Evolutionary conservation across 2,797 vertebrate genomes (phyloP).

Genomic region (Helicolenus hilgendorfi): DNA sequence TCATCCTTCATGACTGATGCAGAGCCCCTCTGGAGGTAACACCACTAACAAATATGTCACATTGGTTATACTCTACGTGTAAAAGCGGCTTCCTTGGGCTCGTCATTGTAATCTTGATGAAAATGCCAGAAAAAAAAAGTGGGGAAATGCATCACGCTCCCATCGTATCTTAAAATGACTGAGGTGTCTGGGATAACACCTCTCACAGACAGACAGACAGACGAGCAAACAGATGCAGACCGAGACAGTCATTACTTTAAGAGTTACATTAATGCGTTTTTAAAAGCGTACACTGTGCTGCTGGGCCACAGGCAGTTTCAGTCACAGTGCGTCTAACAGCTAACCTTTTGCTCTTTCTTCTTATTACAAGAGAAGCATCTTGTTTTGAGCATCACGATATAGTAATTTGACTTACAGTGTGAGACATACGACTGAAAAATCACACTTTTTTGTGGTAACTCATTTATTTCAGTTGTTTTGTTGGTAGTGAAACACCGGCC

Average conservation of each 20-base stretch:
- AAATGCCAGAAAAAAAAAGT: conserved; percentile 22
- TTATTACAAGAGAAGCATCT: not conserved
- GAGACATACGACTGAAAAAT: not conserved
- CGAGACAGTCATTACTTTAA: not conserved
- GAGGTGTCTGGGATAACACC: not conserved
- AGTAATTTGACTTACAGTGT: not conserved
- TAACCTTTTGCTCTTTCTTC: not conserved
- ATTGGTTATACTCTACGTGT: conserved; percentile 7
- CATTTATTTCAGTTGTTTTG: not conserved
- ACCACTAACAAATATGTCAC: conserved; percentile 53
- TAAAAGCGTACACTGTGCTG: not conserved
- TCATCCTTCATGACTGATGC: conserved; percentile 50
- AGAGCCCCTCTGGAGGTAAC: conserved; percentile 26
- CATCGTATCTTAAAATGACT: conserved; percentile 16
- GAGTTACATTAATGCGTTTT: not conserved
- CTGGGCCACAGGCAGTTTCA: not conserved
- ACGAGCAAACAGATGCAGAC: not conserved
- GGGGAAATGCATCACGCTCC: conserved; percentile 18
- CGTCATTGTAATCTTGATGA: conserved; percentile 19
- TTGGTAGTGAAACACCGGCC: not conserved
- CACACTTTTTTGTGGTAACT: not conserved
- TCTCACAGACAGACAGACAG: not conserved
- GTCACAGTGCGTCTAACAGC: not conserved
- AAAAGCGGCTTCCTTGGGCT: conserved; percentile 5
- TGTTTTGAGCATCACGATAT: not conserved